Evolutionary conservation across 2,113 vertebrate genomes (phyloP).

Genomic region (Gila orcuttii): DNA sequence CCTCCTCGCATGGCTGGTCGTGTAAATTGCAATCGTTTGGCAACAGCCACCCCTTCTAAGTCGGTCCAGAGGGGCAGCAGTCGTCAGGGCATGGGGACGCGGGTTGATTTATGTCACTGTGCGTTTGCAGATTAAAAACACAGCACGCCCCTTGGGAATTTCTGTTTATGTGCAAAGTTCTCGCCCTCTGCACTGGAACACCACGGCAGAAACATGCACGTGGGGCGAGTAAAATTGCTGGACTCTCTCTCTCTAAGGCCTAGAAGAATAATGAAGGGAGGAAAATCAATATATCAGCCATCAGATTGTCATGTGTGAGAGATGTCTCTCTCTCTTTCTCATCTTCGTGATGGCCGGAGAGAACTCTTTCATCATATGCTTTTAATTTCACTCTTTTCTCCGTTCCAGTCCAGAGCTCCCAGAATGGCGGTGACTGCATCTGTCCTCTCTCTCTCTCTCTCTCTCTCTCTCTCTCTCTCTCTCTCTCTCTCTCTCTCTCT

Average conservation of each 20-base stretch:
- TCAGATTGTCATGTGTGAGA: conserved; percentile 66
- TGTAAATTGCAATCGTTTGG: conserved; percentile 76
- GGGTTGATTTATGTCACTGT: conserved; percentile 73
- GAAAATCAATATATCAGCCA: conserved; percentile 76
- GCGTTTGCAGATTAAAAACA: conserved; percentile 76
- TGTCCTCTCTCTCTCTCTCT: conserved; percentile 15
- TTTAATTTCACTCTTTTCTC: conserved; percentile 68
- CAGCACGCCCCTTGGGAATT: conserved; percentile 63
- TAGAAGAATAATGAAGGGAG: conserved; percentile 58
- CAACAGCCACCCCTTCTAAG: conserved; percentile 69
- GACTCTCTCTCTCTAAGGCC: conserved; percentile 65
- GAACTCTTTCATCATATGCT: conserved; percentile 73
- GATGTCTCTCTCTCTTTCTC: conserved; percentile 60
- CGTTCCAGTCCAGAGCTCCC: conserved; percentile 56
- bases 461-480: conserved; percentile 5
- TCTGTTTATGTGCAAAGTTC: conserved; percentile 56
- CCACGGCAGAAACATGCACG: conserved; percentile 60
- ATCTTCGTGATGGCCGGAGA: conserved; percentile 63
- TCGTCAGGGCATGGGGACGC: conserved; percentile 44
- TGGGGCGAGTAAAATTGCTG: conserved; percentile 66
- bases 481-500: conserved; percentile 9
- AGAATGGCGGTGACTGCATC: conserved; percentile 27
- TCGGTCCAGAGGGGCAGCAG: conserved; percentile 63
- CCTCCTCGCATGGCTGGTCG: conserved; percentile 64
- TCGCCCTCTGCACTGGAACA: conserved; percentile 52